Base-by-base conservation (phyloP, 2,888 invertebrate genomes). In the Eupelmus urozonus region DNA sequence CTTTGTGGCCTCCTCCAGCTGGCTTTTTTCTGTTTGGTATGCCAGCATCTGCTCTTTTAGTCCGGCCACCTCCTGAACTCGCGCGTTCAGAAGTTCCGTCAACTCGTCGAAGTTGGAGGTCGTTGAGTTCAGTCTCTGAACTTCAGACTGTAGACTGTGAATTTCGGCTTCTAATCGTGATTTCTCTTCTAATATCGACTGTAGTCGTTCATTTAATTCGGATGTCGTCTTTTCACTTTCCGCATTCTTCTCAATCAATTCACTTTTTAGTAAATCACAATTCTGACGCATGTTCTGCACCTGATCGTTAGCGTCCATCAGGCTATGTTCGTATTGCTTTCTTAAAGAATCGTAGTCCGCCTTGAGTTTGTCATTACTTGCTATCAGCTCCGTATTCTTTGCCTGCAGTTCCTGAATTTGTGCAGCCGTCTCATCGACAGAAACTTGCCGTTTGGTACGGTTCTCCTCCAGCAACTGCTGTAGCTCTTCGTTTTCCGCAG, bases 401-500 rank as follows among this genome's bases (percentile, higher is more conserved):
- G 82, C 81, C 3, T 84, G 83, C 3, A 84, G 65, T 11, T 80
- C 78, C 2, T 65, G 29, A 9, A 65, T 13, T 20, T 59, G 57
- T 7, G 4, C 29, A 2, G 20, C 7, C 13, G 11, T 29, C 16
- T 79, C 79, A 4, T 75, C 69, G 4, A 49, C 11, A 4, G 62
- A 66, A 5, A 82, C 65, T 9, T 83, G 86, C 85, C 85, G 89
- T 85, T 83, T 90, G 60, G 45, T 85, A 82, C 90, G 89, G 76
- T 92, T 92, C 77, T 92, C 92, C 74, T 92, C 92, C 18, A 94
- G 85, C 42, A 92, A 83, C 0, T 90, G 88, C 83, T 93, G 93
- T 55, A 94, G 82, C 79, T 93, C 93, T 78, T 93, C 93, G 81
- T 93, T 93, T 81, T 94, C 93, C 0, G 90, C 87, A n/a, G 91